A percentile compares a stretch with the other conserved stretches of the same genome.
Conservation (phyloP, 2,113 vertebrate genomes). For the Regulus satrapa region DNA sequence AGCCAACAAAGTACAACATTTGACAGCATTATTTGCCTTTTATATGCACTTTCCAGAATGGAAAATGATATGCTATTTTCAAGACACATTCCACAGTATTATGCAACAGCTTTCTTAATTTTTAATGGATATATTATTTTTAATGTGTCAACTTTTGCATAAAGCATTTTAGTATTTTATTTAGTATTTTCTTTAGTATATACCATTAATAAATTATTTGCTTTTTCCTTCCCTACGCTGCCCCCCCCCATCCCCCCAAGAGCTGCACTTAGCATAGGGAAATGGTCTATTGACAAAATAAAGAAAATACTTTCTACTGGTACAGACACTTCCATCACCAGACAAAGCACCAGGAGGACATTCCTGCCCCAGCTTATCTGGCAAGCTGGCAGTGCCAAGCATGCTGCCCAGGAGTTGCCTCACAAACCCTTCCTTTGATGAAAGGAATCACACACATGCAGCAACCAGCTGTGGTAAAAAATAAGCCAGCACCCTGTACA, state of each 20-base stretch:
- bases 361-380: neutral
- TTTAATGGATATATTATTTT: slow-evolving; percentile 41
- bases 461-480: neutral
- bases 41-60: neutral
- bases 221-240: neutral
- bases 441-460: neutral
- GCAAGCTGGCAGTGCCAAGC: neutral
- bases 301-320: slow-evolving; percentile 40
- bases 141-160: slow-evolving; percentile 32
- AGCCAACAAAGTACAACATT: slow-evolving; percentile 11
- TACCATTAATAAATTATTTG: slow-evolving; percentile 54
- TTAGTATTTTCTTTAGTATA: slow-evolving; percentile 56
- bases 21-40: slow-evolving; percentile 35
- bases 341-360: neutral
- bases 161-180: slow-evolving; percentile 64
- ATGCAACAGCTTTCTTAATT: slow-evolving; percentile 35
- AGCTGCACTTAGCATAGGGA: slow-evolving; percentile 7
- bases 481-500: neutral
- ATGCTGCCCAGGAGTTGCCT: neutral
- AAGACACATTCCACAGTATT: slow-evolving; percentile 42
- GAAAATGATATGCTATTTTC: slow-evolving; percentile 28
- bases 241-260: neutral
- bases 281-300: slow-evolving; percentile 36
- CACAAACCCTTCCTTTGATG: neutral
- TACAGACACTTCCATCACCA: neutral